Conservation (phyloP, 2,888 invertebrate species). For the Coenonympha glycerion region DNA sequence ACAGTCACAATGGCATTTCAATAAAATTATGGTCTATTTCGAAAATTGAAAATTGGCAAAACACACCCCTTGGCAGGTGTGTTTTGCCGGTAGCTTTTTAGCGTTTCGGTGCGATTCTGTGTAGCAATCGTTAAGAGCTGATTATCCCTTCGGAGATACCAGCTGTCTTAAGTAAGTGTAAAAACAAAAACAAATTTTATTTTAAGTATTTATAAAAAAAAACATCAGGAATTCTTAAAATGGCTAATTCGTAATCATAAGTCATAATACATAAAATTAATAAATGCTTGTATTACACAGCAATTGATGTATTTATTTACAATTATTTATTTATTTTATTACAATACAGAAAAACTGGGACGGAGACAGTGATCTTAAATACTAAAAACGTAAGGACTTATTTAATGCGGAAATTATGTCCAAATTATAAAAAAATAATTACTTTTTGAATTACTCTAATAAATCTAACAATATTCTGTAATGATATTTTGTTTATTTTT, state of each 20-base stretch:
- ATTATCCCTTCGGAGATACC: no score
- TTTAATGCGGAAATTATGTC: constrained; percentile 23
- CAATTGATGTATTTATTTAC: constrained; percentile 15
- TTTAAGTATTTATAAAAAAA: constrained; percentile 12
- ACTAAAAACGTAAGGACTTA: constrained; percentile 3
- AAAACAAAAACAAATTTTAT: constrained; percentile 12
- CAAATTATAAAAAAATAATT: constrained; percentile 3
- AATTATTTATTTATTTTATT: constrained; percentile 1
- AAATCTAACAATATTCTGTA: constrained; percentile 12
- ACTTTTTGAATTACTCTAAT: not conserved
- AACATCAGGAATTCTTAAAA: constrained; percentile 30
- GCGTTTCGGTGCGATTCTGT: no score
- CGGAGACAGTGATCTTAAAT: constrained; percentile 9
- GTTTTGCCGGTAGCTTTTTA: no score
- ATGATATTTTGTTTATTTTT: not conserved
- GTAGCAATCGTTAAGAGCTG: no score
- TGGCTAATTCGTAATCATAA: constrained; percentile 53
- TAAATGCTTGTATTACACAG: constrained; percentile 54
- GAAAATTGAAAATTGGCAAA: no score
- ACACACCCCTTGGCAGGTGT: no score
- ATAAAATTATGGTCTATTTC: no score
- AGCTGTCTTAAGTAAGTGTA: not conserved
- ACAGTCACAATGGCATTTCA: no score
- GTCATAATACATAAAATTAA: constrained; percentile 49
- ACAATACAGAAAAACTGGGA: constrained; percentile 11